Percentiles rank a stretch among this genome's conserved stretches.
These are phyloP conservation scores for Tryphoninae sp. DNA, from an alignment of 2,888 invertebrate genomes.

Conservation along the genomic window DNA sequence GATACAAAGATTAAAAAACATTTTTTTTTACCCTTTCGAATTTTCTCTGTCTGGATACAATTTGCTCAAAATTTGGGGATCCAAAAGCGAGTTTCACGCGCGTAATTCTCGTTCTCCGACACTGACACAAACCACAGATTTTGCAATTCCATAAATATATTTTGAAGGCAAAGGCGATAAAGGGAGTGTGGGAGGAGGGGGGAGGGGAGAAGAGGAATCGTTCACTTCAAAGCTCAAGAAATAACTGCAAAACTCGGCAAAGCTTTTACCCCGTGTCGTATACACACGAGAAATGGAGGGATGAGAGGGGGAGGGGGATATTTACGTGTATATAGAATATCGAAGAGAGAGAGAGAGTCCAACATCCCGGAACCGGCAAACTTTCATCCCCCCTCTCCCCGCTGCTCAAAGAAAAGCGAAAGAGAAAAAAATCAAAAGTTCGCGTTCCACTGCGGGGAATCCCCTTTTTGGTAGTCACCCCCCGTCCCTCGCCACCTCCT, in stretches of 20 bases:
- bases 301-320: not conserved
- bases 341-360: not conserved
- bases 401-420: slow-evolving; percentile 44
- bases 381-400: slow-evolving; percentile 14
- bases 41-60: not conserved
- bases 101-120: not conserved
- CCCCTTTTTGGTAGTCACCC: not conserved
- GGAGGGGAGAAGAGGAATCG: not conserved
- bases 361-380: slow-evolving; percentile 20
- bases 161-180: not conserved
- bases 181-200: not conserved
- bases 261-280: slow-evolving; percentile 18
- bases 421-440: slow-evolving; percentile 56
- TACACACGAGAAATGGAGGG: not conserved
- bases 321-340: slow-evolving; percentile 4
- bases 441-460: slow-evolving; percentile 32
- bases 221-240: slow-evolving; percentile 42
- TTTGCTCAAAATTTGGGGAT: not conserved
- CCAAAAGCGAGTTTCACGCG: not conserved
- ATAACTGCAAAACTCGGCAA: slow-evolving; percentile 2
- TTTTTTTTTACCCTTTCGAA: not conserved
- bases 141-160: slow-evolving; percentile 31
- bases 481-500: not conserved
- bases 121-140: not conserved
- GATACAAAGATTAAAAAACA: not conserved